Percentiles rank a stretch among this genome's conserved stretches.
Conservation (phyloP, 2,797 vertebrate genomes). For the Rhodeus uyekii region DNA sequence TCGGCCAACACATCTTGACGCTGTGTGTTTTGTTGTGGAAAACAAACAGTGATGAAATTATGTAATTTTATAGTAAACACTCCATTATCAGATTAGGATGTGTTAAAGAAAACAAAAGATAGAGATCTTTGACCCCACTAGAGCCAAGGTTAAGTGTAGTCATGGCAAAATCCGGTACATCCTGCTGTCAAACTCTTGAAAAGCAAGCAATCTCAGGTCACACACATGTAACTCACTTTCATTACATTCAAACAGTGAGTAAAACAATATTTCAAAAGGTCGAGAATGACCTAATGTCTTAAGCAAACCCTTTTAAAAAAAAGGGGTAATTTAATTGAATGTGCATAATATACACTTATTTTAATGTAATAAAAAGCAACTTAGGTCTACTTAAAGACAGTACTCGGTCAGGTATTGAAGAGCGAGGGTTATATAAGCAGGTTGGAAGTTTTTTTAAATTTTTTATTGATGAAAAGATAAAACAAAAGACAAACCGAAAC, state of each 20-base stretch:
- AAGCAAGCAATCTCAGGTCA: slow-evolving; percentile 32
- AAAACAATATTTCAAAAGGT: background rate
- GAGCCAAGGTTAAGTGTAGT: slow-evolving; percentile 39
- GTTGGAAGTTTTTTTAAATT: no score
- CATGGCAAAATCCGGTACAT: slow-evolving; percentile 44
- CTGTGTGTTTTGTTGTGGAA: slow-evolving; percentile 13
- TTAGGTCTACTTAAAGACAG: background rate
- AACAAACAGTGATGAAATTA: slow-evolving; percentile 19
- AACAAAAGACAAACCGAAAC: no score
- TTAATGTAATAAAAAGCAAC: background rate
- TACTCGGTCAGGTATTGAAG: no score
- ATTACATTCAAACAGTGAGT: slow-evolving; percentile 2
- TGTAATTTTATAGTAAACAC: background rate
- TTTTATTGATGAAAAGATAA: no score
- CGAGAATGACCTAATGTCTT: background rate
- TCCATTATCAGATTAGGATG: background rate
- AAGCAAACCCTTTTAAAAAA: background rate
- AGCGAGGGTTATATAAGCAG: no score
- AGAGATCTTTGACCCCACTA: slow-evolving; percentile 44
- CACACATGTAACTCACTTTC: background rate
- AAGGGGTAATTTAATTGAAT: background rate
- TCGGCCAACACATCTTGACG: background rate
- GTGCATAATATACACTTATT: background rate
- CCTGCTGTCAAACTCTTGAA: slow-evolving; percentile 43
- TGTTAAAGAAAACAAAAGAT: slow-evolving; percentile 51